Percentiles rank a stretch among this genome's conserved stretches.
Evolutionary conservation across 2,888 invertebrate species (phyloP).

Genomic region (Ectemnius lituratus): DNA sequence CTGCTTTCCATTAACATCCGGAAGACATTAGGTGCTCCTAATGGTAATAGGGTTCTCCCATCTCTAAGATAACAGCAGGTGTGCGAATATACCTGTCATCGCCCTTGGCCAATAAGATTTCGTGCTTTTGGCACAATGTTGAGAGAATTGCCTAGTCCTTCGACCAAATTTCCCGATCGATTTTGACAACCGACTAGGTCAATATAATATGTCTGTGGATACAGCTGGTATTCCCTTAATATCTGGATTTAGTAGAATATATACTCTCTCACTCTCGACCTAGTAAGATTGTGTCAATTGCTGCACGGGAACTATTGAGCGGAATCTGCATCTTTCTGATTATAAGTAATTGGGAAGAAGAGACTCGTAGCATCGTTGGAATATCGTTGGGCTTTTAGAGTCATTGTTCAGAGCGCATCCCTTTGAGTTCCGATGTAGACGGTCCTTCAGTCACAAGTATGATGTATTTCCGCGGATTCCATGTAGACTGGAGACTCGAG

Average conservation of each 20-base stretch:
- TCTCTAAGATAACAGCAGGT: slow-evolving; percentile 50
- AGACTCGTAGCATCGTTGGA: too few relatives aligned
- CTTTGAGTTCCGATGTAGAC: slow-evolving; percentile 45
- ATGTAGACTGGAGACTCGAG: slow-evolving; percentile 30
- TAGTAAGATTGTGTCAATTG: too few relatives aligned
- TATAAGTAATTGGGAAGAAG: too few relatives aligned
- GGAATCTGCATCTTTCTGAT: too few relatives aligned
- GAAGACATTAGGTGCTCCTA: slow-evolving; percentile 43
- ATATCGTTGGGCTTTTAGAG: too few relatives aligned
- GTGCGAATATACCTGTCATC: slow-evolving; percentile 34
- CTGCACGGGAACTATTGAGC: too few relatives aligned
- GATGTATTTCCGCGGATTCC: slow-evolving; percentile 51
- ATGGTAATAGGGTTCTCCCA: slow-evolving; percentile 47
- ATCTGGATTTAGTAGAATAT: too few relatives aligned
- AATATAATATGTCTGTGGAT: too few relatives aligned
- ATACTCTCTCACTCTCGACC: too few relatives aligned
- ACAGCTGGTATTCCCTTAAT: too few relatives aligned
- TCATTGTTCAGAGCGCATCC: slow-evolving; percentile 39
- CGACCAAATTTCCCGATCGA: neutral
- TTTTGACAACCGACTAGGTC: too few relatives aligned
- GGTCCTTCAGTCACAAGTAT: slow-evolving; percentile 41
- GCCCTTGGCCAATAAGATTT: slow-evolving; percentile 1
- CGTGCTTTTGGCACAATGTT: neutral
- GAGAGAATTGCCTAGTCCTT: neutral
- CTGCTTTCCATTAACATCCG: slow-evolving; percentile 59